Evolutionary conservation across 2,888 invertebrate genomes (phyloP).

Genomic region (Neria commutata): DNA sequence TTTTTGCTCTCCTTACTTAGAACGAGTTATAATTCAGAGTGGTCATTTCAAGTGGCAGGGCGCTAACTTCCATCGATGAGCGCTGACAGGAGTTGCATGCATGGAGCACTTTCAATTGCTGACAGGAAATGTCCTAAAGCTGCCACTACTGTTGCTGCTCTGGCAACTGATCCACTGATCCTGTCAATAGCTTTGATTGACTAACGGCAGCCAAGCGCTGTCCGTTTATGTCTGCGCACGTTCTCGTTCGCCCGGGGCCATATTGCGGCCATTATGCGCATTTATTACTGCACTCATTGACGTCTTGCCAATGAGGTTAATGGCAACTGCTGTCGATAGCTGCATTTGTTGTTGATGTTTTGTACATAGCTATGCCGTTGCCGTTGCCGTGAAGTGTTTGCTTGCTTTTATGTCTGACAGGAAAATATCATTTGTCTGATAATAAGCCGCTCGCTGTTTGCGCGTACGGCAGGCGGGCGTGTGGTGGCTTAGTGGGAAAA

Average conservation of each 20-base stretch:
- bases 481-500: no score
- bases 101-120: no score
- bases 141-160: conserved; percentile 13
- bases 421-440: neutral
- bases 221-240: conserved; percentile 31
- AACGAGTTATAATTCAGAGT: no score
- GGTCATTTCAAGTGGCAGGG: no score
- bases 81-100: no score
- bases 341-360: neutral
- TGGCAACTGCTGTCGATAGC: neutral
- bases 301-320: neutral
- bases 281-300: neutral
- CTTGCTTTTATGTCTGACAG: neutral
- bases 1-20: no score
- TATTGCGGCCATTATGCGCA: neutral
- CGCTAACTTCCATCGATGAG: no score
- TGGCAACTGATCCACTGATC: no score
- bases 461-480: no score
- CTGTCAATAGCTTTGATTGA: conserved; percentile 50
- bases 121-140: neutral
- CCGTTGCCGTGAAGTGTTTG: neutral
- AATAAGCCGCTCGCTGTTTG: no score
- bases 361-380: neutral
- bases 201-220: conserved; percentile 45
- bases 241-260: neutral